Base-by-base conservation (phyloP, 2,888 invertebrate genomes). In the Hermodice carunculata region DNA sequence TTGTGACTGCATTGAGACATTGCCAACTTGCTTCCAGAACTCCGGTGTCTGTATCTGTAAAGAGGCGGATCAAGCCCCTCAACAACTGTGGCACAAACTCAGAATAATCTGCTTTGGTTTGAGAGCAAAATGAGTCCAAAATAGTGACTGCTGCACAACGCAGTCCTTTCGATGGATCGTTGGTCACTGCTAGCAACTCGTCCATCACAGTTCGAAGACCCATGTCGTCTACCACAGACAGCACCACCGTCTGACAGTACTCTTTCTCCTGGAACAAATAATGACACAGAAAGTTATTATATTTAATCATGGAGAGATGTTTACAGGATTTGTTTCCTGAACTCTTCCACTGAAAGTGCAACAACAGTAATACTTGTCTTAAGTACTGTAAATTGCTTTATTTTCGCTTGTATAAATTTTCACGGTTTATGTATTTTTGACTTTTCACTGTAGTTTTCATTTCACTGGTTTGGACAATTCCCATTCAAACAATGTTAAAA, bases 191-290 rank as follows among this genome's bases (percentile, higher is more conserved):
- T 85, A 96, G 89, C 59, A 97, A 88, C 61, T 93, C 93, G 81
- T 95, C 95, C 87, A 96, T 91, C 6, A 96, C 92, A 44, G 93
- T 93, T 37, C 95, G 89, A 3, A 96, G 92, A 14, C 96, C 97
- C 28, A 91, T 90, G 3, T 87, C 87, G 82, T 96, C 94, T 0
- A 90, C 89, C 1, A 98, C 94, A 0, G 98, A 95, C 75, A 98
- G 88, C 69, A 98, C 92, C 40, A 98, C 98, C 54, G 93, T 91
- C 83, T 96, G 92, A 83, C 97, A 97, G 85, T 97, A 95, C 79
- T 94, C 94, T 60, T 95, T 87, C 87, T 97, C 95, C 87, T 86
- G 76, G 3, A 69, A 62, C 24, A 43, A 31, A 61, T 29, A 32
- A n/a, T n/a, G n/a, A n/a, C n/a, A n/a, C n/a, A n/a, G n/a, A n/a